Percentiles rank a stretch among this genome's conserved stretches.
phyloP scores from a whole-genome alignment of 1,140 invertebrate species.

The Drosophila albomicans region DNA sequence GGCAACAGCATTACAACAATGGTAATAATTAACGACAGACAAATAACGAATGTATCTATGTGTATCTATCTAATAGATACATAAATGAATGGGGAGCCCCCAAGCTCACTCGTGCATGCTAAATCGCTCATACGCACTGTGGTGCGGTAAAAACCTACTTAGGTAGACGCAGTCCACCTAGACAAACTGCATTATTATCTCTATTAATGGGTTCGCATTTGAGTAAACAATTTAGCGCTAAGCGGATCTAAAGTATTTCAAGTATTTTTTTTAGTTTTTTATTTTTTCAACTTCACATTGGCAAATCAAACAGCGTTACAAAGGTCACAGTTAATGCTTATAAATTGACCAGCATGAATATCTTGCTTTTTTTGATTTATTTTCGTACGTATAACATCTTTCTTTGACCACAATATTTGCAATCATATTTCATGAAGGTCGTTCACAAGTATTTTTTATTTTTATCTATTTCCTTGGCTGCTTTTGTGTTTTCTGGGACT shows the following conservation, averaged over 20 bases:
- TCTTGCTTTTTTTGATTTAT: constrained; percentile 18
- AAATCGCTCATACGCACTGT: constrained; percentile 74
- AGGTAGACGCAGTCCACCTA: constrained; percentile 1
- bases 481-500: constrained; percentile 41
- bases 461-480: constrained; percentile 46
- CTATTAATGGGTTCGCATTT: constrained; percentile 36
- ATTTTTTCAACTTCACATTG: constrained; percentile 10
- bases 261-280: background rate
- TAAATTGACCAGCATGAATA: constrained; percentile 37
- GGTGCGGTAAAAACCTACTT: background rate
- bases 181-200: constrained; percentile 29
- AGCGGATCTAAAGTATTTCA: constrained; percentile 58
- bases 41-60: constrained; percentile 42
- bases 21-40: constrained; percentile 55
- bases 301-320: constrained; percentile 21
- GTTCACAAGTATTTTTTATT: constrained; percentile 30
- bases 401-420: constrained; percentile 40
- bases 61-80: constrained; percentile 2
- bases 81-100: constrained; percentile 11
- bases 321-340: constrained; percentile 30
- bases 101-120: constrained; percentile 66
- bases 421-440: constrained; percentile 57
- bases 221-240: constrained; percentile 51
- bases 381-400: background rate
- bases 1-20: constrained; percentile 45